Conservation (phyloP, 1,140 invertebrate species). For the Sweltsa coloradensis region DNA sequence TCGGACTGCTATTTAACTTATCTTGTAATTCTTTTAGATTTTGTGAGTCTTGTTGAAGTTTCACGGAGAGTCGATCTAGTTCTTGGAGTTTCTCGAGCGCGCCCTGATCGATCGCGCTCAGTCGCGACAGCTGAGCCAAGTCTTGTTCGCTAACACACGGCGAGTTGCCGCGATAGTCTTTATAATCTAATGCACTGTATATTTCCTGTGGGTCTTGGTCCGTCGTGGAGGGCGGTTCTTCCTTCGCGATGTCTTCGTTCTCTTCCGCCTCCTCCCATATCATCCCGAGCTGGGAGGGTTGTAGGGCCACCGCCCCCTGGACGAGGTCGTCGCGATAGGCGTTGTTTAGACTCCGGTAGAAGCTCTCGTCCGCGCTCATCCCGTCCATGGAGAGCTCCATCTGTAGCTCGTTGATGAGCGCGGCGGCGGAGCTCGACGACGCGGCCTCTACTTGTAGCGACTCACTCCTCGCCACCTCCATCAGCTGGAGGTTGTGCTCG, state of each 20-base stretch:
- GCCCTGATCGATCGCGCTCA: conserved; percentile 62
- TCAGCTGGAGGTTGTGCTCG: background rate
- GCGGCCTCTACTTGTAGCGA: background rate
- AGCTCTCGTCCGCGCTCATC: conserved; percentile 64
- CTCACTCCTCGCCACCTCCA: background rate
- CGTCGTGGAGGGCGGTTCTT: conserved; percentile 16
- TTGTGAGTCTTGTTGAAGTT: conserved; percentile 64
- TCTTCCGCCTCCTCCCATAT: conserved; percentile 59
- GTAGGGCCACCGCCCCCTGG: conserved; percentile 33
- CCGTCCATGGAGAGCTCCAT: conserved; percentile 34
- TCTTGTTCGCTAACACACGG: conserved; percentile 65
- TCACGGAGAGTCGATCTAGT: conserved; percentile 57
- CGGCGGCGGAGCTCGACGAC: conserved; percentile 24
- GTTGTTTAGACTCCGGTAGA: conserved; percentile 77
- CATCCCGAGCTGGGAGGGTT: conserved; percentile 57
- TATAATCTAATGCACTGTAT: conserved; percentile 65
- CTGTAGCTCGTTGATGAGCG: conserved; percentile 35
- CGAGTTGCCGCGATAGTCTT: conserved; percentile 59
- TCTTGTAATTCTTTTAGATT: conserved; percentile 62
- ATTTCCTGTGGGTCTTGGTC: conserved; percentile 46
- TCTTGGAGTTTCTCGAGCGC: conserved; percentile 64
- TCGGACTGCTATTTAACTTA: conserved; percentile 45
- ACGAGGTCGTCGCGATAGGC: conserved; percentile 70
- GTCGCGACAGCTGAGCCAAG: conserved; percentile 55
- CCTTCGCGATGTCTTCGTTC: conserved; percentile 25